Conservation (phyloP, 1,140 invertebrate species). For the Parasteatoda tepidariorum region DNA sequence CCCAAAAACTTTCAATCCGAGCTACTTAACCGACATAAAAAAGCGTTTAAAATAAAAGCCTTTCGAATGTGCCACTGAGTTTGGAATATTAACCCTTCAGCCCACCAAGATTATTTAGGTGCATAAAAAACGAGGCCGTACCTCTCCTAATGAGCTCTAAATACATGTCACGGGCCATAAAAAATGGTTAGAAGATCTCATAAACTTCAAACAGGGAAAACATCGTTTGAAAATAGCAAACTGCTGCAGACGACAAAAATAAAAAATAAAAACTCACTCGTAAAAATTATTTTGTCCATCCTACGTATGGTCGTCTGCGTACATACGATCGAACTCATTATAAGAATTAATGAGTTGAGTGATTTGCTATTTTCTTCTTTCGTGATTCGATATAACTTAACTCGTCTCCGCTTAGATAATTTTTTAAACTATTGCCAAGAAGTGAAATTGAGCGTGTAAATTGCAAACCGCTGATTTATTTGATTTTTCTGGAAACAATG, state of each 20-base stretch:
- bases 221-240: background rate
- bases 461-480: no score
- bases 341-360: background rate
- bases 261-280: background rate
- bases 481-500: no score
- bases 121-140: background rate
- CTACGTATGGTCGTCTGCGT: background rate
- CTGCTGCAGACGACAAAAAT: background rate
- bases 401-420: no score
- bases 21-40: background rate
- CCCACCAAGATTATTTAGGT: background rate
- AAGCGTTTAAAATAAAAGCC: background rate
- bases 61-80: background rate
- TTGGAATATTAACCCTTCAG: background rate
- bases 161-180: background rate
- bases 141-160: background rate
- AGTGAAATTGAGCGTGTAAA: background rate
- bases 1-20: background rate
- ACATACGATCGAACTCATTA: background rate
- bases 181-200: background rate
- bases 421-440: background rate
- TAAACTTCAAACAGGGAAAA: background rate
- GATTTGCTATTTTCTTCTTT: background rate
- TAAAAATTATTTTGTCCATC: background rate
- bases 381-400: background rate